A percentile compares a stretch with the other conserved stretches of the same genome.
Evolutionary conservation across 2,888 invertebrate genomes (phyloP).

Genomic region (Plebejus anna): DNA sequence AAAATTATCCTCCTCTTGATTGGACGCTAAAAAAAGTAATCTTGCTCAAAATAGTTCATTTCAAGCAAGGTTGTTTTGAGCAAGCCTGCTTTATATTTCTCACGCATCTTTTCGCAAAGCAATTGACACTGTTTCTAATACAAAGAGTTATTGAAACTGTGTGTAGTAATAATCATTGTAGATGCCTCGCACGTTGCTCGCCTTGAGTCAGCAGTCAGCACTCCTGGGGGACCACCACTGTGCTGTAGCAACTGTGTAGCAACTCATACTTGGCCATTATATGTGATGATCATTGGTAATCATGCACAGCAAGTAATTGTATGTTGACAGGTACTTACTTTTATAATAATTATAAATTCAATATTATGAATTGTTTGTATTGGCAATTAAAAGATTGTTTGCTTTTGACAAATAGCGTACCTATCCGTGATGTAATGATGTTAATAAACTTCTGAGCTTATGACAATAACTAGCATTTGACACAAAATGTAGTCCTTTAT

Average conservation of each 20-base stretch:
- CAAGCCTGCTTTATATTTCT: background rate
- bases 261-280: background rate
- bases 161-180: background rate
- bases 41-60: no score
- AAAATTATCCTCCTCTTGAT: no score
- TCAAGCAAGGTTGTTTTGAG: background rate
- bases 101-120: slow-evolving; percentile 1
- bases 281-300: background rate
- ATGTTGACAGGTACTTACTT: background rate
- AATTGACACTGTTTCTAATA: background rate
- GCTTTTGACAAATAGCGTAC: no score
- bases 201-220: background rate
- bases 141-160: background rate
- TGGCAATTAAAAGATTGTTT: no score
- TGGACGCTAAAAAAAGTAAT: no score
- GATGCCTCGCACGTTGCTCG: background rate
- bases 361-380: no score
- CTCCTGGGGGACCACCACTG: background rate
- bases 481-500: no score
- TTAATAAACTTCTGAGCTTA: no score
- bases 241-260: background rate
- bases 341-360: no score
- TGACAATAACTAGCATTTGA: no score
- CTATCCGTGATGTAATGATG: no score
- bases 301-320: background rate